These are phyloP conservation scores for Laticauda colubrina DNA, from an alignment of 2,113 vertebrate species.

Conservation along the genomic window DNA sequence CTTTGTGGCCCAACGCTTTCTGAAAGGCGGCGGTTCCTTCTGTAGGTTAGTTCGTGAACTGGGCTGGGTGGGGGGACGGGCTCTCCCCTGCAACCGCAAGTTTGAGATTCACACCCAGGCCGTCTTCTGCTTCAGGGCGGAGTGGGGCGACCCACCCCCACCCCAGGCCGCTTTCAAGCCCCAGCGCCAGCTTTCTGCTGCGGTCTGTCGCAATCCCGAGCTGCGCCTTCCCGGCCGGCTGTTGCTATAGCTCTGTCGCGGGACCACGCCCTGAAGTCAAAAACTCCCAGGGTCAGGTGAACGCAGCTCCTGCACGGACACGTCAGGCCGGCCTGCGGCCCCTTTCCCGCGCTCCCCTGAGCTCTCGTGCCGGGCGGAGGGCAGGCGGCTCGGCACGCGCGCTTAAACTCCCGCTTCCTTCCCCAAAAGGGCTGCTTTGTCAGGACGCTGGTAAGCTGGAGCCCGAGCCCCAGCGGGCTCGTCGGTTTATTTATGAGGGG, in stretches of 20 bases:
- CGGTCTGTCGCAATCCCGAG: background rate
- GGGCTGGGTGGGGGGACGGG: background rate
- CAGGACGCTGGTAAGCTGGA: constrained; percentile 48
- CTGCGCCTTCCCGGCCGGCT: constrained; percentile 10
- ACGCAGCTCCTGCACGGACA: constrained; percentile 65
- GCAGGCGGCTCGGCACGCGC: background rate
- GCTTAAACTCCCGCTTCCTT: constrained; percentile 9
- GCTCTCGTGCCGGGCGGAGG: background rate
- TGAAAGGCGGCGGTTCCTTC: constrained; percentile 14
- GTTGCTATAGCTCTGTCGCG: constrained; percentile 50
- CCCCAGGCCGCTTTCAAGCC: background rate
- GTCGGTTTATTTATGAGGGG: background rate
- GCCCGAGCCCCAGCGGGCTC: rapidly evolving
- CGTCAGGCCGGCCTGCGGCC: constrained; percentile 64
- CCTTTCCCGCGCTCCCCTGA: constrained; percentile 41
- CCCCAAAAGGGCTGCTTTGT: constrained; percentile 27
- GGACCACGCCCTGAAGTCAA: constrained; percentile 78
- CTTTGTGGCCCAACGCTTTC: background rate
- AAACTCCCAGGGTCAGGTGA: constrained; percentile 67
- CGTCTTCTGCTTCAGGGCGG: background rate
- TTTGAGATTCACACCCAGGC: background rate
- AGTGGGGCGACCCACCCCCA: background rate
- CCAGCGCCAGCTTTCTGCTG: background rate
- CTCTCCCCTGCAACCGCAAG: background rate
- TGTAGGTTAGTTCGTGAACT: constrained; percentile 36